Evolutionary conservation across 2,797 vertebrate species (phyloP).

Genomic region (Cacajao melanocephalus): DNA sequence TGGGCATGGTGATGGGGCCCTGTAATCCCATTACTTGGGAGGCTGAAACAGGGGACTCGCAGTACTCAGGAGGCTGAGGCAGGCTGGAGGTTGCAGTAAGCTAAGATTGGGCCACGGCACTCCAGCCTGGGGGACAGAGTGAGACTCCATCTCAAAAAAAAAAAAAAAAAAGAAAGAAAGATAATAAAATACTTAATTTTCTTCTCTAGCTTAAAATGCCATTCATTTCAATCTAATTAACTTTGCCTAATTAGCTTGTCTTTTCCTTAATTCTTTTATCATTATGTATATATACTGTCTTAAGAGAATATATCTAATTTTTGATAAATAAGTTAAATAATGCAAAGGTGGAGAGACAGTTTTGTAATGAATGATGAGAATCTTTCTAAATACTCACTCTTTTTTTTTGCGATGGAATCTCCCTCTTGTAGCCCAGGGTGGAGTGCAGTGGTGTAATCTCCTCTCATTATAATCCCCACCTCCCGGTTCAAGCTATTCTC

Average conservation of each 20-base stretch:
- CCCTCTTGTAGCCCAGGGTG: not conserved
- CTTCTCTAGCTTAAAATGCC: not conserved
- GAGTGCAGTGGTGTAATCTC: not conserved
- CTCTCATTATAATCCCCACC: not conserved
- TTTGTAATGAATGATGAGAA: not conserved
- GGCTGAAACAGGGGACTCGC: not conserved
- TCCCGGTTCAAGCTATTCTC: not conserved
- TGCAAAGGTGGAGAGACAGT: not conserved
- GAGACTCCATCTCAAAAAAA: not conserved
- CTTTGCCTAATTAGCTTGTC: slow-evolving; percentile 36
- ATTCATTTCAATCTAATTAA: slow-evolving; percentile 38
- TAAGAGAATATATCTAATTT: slow-evolving; percentile 26
- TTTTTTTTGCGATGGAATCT: no score
- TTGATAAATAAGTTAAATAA: slow-evolving; percentile 29
- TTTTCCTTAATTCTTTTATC: slow-evolving; percentile 41
- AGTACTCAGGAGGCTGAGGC: not conserved
- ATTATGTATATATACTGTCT: not conserved
- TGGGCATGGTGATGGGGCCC: not conserved
- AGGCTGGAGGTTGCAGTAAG: not conserved
- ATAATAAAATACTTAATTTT: slow-evolving; percentile 9
- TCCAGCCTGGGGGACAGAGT: not conserved
- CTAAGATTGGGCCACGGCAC: not conserved
- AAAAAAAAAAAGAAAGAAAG: not conserved
- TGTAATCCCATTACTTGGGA: not conserved
- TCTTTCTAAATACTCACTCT: not conserved